Evolutionary conservation across 2,113 vertebrate species (phyloP).

Genomic region (Dromiciops gliroides): DNA sequence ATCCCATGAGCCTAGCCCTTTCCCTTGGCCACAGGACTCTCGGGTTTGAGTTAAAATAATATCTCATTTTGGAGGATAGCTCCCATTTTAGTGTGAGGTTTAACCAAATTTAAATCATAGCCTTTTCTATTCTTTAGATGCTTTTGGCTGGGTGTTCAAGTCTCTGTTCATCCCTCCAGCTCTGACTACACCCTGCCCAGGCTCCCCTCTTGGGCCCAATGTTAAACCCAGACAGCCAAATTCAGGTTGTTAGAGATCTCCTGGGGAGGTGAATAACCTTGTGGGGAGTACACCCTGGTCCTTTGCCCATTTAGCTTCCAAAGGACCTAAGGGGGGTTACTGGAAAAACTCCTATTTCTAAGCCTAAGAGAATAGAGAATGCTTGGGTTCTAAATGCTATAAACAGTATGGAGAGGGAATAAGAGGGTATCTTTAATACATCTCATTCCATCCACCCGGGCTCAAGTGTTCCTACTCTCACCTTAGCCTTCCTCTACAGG

Average conservation of each 20-base stretch:
- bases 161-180: slow-evolving; percentile 1
- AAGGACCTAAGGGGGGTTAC: not conserved
- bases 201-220: not conserved
- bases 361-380: slow-evolving; percentile 22
- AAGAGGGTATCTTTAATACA: not conserved
- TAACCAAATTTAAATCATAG: not conserved
- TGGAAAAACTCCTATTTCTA: not conserved
- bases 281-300: slow-evolving; percentile 18
- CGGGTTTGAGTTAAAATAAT: not conserved
- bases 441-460: not conserved
- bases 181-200: slow-evolving; percentile 37
- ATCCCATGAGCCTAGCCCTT: not conserved
- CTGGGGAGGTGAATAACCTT: slow-evolving; percentile 40
- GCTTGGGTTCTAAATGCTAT: slow-evolving; percentile 10
- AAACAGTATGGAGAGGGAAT: not conserved
- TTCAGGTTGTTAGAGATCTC: not conserved
- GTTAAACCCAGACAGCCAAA: not conserved
- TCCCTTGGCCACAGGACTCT: not conserved
- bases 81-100: not conserved
- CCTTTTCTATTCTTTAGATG: not conserved
- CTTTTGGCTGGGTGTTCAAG: not conserved
- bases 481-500: slow-evolving; percentile 64
- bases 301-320: slow-evolving; percentile 13
- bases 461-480: slow-evolving; percentile 8
- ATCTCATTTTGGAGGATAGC: slow-evolving; percentile 38